These are phyloP conservation scores for Falco punctatus DNA, from an alignment of 2,113 vertebrate species.

Conservation along the genomic window DNA sequence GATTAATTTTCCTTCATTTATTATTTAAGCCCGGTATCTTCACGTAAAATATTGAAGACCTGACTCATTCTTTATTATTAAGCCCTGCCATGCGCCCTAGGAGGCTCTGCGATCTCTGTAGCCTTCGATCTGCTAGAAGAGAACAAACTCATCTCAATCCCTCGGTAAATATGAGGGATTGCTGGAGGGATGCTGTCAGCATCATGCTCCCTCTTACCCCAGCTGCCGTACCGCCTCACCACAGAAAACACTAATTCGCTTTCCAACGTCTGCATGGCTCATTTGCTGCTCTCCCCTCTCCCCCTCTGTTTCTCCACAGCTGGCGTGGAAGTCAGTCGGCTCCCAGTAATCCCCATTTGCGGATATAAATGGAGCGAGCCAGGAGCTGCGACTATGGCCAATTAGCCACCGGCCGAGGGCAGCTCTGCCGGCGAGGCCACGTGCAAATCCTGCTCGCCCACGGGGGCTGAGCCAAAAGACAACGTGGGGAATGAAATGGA, in stretches of 20 bases:
- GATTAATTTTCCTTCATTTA: slow-evolving; percentile 62
- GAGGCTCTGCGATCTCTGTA: slow-evolving; percentile 5
- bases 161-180: slow-evolving; percentile 59
- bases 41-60: slow-evolving; percentile 51
- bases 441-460: background rate
- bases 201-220: background rate
- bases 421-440: background rate
- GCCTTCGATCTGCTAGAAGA: slow-evolving; percentile 48
- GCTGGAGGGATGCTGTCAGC: slow-evolving; percentile 50
- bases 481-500: accelerated
- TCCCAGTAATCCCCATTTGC: background rate
- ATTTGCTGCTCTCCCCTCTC: slow-evolving; percentile 45
- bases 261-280: slow-evolving; percentile 46
- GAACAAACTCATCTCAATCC: slow-evolving; percentile 60
- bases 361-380: slow-evolving; percentile 15
- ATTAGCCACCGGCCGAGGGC: background rate
- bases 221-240: background rate
- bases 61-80: slow-evolving; percentile 59
- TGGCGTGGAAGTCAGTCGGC: background rate
- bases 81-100: slow-evolving; percentile 15
- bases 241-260: slow-evolving; percentile 47
- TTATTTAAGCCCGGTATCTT: slow-evolving; percentile 37
- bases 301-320: background rate
- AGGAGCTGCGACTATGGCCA: background rate
- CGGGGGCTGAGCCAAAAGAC: background rate